Percentiles rank a stretch among this genome's conserved stretches.
Conservation (phyloP, 2,113 vertebrate genomes). For the Hyperoodon ampullatus region DNA sequence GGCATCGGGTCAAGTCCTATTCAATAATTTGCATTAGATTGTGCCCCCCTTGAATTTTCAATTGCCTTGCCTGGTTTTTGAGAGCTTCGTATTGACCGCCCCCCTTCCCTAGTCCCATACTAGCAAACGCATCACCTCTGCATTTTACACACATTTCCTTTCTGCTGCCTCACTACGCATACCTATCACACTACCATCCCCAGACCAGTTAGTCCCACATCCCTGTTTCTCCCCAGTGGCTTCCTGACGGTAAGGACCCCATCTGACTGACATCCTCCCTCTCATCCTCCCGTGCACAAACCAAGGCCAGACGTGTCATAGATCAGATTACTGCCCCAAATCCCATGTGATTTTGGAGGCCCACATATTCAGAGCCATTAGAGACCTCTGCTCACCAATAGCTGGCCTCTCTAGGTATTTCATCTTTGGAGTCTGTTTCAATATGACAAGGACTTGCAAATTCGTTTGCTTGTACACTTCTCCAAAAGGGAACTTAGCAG, state of each 20-base stretch:
- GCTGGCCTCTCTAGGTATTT: not conserved
- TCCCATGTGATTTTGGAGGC: not conserved
- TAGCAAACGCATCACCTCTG: not conserved
- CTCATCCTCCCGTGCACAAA: not conserved
- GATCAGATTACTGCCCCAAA: not conserved
- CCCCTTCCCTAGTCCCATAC: not conserved
- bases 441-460: not conserved
- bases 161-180: not conserved
- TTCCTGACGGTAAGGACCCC: not conserved
- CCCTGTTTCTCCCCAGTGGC: not conserved
- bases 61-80: not conserved
- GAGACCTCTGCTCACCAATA: not conserved
- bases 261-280: not conserved
- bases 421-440: slow-evolving; percentile 8
- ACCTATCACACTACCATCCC: not conserved
- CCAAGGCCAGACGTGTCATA: not conserved
- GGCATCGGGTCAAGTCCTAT: not conserved
- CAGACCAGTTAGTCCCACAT: not conserved
- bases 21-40: not conserved
- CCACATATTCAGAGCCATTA: not conserved
- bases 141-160: not conserved
- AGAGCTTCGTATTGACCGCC: not conserved
- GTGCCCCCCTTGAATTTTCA: not conserved
- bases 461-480: not conserved
- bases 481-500: not conserved